Percentiles rank a stretch among this genome's conserved stretches.
Conservation (phyloP, 2,113 vertebrate species). For the Manacus vitellinus region DNA sequence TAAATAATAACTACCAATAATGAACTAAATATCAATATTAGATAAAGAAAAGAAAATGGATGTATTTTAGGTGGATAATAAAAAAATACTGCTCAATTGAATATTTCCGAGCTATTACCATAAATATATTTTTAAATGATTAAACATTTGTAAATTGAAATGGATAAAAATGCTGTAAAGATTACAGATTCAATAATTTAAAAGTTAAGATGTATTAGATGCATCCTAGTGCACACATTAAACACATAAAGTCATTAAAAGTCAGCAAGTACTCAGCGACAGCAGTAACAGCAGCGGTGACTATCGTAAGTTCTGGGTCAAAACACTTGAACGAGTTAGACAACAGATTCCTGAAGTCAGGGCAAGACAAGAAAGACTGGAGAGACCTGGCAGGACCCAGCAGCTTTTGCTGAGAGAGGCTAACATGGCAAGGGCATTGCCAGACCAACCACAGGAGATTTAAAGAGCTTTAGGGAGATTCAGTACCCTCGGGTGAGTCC, state of each 20-base stretch:
- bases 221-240: too few relatives aligned
- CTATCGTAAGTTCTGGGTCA: background rate
- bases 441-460: background rate
- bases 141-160: background rate
- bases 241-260: background rate
- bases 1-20: background rate
- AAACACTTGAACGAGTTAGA: background rate
- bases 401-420: background rate
- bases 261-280: rapidly evolving
- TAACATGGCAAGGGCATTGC: background rate
- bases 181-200: background rate
- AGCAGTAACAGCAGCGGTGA: background rate
- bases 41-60: background rate
- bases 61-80: background rate
- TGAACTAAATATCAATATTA: background rate
- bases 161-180: background rate
- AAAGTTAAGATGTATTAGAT: background rate
- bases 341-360: background rate
- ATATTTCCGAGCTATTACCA: background rate
- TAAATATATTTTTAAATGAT: rapidly evolving
- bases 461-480: background rate
- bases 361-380: background rate
- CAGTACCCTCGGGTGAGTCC: background rate
- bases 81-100: background rate
- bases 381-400: background rate